These are phyloP conservation scores for Helicolenus hilgendorfi DNA, from an alignment of 2,797 vertebrate genomes.

Conservation along the genomic window DNA sequence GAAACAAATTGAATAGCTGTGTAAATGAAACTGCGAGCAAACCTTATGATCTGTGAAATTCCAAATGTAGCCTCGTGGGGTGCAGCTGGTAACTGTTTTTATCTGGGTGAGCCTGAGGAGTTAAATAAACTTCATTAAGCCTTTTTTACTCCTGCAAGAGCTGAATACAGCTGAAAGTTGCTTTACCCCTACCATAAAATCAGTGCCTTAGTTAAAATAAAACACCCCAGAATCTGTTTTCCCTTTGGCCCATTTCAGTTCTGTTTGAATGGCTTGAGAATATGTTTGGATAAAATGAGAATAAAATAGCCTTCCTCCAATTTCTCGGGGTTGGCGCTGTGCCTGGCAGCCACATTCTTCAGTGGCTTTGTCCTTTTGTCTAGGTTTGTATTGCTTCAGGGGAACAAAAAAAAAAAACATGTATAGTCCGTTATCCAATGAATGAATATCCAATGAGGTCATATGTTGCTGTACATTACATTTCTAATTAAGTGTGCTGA, in stretches of 20 bases:
- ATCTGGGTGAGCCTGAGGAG: slow-evolving; percentile 91
- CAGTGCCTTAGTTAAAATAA: slow-evolving; percentile 51
- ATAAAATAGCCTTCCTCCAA: slow-evolving; percentile 28
- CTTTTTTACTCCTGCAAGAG: slow-evolving; percentile 87
- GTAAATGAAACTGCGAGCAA: slow-evolving; percentile 73
- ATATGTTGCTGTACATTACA: slow-evolving; percentile 5
- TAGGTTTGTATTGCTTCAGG: slow-evolving; percentile 26
- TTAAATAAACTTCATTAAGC: slow-evolving; percentile 87
- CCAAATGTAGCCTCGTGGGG: slow-evolving; percentile 73
- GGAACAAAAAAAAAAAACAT: slow-evolving; percentile 27
- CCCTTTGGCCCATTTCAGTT: slow-evolving; percentile 61
- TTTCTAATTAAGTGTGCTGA: neutral
- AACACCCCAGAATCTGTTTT: slow-evolving; percentile 45
- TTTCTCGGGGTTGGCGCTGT: neutral
- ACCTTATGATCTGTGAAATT: slow-evolving; percentile 84
- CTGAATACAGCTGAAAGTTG: slow-evolving; percentile 64
- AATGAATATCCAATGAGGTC: slow-evolving; percentile 4
- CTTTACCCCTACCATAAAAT: slow-evolving; percentile 58
- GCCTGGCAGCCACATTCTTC: slow-evolving; percentile 25
- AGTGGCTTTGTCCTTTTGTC: slow-evolving; percentile 29
- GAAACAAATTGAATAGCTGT: slow-evolving; percentile 75
- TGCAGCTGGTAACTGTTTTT: slow-evolving; percentile 93
- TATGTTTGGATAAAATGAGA: slow-evolving; percentile 62
- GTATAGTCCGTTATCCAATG: slow-evolving; percentile 1
- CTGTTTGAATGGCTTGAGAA: slow-evolving; percentile 50